Percentiles rank a stretch among this genome's conserved stretches.
These are phyloP conservation scores for Argopecten irradians DNA, from an alignment of 1,140 invertebrate genomes.

Conservation along the genomic window DNA sequence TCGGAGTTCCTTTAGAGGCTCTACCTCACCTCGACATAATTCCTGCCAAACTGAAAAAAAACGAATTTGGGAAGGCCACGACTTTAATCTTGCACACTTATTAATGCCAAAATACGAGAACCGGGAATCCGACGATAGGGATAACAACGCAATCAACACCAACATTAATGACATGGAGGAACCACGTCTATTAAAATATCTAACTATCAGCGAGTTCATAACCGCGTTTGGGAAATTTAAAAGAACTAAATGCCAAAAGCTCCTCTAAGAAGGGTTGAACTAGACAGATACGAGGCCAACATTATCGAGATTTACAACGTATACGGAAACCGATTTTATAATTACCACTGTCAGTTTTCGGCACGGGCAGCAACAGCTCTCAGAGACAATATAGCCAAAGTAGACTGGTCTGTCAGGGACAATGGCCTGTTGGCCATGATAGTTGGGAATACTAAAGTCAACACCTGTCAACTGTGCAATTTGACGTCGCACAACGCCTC, in stretches of 20 bases:
- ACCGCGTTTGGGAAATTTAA: constrained; percentile 48
- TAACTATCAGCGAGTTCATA: constrained; percentile 37
- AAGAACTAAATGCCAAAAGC: constrained; percentile 35
- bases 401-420: constrained; percentile 37
- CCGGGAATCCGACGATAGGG: neutral
- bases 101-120: neutral
- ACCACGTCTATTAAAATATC: neutral
- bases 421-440: neutral
- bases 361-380: neutral
- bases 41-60: neutral
- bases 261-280: constrained; percentile 24
- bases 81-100: neutral
- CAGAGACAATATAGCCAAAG: constrained; percentile 29
- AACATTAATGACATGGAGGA: neutral
- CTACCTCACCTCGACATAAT: constrained; percentile 8
- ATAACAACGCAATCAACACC: neutral
- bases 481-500: constrained; percentile 15
- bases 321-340: constrained; percentile 24
- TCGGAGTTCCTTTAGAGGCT: neutral
- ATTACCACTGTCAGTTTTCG: constrained; percentile 26
- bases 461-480: constrained; percentile 9
- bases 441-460: neutral
- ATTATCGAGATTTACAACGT: constrained; percentile 30
- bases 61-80: neutral
- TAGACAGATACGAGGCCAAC: constrained; percentile 31